A percentile compares a stretch with the other conserved stretches of the same genome.
Evolutionary conservation across 2,113 vertebrate genomes (phyloP).

Genomic region (Cyprinodon variegatus): DNA sequence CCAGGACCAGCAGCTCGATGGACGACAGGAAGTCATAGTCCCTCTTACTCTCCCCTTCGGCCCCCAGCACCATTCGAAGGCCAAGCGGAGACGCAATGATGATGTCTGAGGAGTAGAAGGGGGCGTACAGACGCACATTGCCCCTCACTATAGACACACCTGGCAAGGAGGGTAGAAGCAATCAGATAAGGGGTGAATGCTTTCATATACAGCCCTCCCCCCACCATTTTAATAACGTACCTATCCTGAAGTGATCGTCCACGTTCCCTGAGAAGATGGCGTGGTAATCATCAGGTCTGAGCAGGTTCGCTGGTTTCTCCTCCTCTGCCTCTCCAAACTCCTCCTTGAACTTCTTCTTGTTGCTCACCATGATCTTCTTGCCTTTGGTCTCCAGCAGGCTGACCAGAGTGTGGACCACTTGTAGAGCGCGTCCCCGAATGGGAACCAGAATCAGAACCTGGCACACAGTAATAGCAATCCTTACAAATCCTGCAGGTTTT

Average conservation of each 20-base stretch:
- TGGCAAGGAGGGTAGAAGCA: slow-evolving; percentile 46
- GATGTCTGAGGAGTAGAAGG: slow-evolving; percentile 97
- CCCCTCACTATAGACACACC: slow-evolving; percentile 89
- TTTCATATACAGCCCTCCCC: not conserved
- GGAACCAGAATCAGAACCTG: slow-evolving; percentile 94
- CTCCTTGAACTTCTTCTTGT: slow-evolving; percentile 94
- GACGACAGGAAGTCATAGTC: slow-evolving; percentile 97
- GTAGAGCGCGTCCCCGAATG: slow-evolving; percentile 87
- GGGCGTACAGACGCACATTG: slow-evolving; percentile 91
- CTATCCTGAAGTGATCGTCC: slow-evolving; percentile 97
- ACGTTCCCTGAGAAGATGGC: slow-evolving; percentile 93
- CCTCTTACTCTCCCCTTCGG: slow-evolving; percentile 89
- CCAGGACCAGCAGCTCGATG: slow-evolving; percentile 92
- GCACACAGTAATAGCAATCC: not conserved
- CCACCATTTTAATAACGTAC: slow-evolving; percentile 63
- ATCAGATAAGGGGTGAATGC: not conserved
- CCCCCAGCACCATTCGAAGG: slow-evolving; percentile 90
- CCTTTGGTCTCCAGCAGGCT: slow-evolving; percentile 86
- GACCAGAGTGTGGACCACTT: slow-evolving; percentile 87
- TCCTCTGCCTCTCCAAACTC: slow-evolving; percentile 87
- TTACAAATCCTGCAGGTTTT: not conserved
- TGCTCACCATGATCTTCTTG: slow-evolving; percentile 90
- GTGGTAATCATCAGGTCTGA: slow-evolving; percentile 92
- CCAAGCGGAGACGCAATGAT: slow-evolving; percentile 95
- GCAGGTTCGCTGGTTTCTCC: slow-evolving; percentile 84